Base-by-base conservation (phyloP, 2,888 invertebrate genomes). In the Ectemnius lituratus region DNA sequence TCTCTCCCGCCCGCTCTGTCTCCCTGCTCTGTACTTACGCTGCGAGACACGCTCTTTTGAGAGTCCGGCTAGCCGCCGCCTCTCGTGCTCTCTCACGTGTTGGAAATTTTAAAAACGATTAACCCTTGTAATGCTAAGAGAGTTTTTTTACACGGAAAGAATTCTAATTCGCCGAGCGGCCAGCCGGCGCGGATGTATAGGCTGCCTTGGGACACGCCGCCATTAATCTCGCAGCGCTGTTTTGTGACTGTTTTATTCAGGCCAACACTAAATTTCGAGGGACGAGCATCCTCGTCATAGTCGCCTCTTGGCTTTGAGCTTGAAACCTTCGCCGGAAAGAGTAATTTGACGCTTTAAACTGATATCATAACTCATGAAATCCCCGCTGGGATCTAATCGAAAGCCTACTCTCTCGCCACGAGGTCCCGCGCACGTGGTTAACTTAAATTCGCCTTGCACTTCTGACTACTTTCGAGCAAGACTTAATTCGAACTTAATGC, bases 61-160 rank as follows among this genome's bases (percentile, higher is more conserved):
- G 70, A 63, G 57, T 60, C 62, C 47, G 45, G 37, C 59, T 27
- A 20, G 20, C 20, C 14, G 20, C 20, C 14, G 46, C 16, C 49
- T 18, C 62, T 62, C 37, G 8, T 8, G 13, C 45, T 52, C 68
- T 67, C 64, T 73, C 70, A 57, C 79, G 73, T 52, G 79, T 68
- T 28, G 71, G 75, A 75, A 79, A 78, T 78, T 79, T 79, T 72
- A 77, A 74, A 78, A 79, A 75, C 79, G 76, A 77, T 77, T 71
- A 73, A 78, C 70, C 73, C 73, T 65, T 57, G 65, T 63, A 67
- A 57, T 57, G 20, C 28, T 49, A 60, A 62, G 62, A 60, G 76
- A 20, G 59, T 69, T 72, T 76, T 63, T 76, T 63, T 65, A 63
- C 71, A n/a, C 56, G 70, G 11, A 11, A 14, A 62, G 76, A 75